A percentile compares a stretch with the other conserved stretches of the same genome.
These are phyloP conservation scores for Cataglyphis albicans DNA, from an alignment of 2,888 invertebrate species.

Conservation along the genomic window DNA sequence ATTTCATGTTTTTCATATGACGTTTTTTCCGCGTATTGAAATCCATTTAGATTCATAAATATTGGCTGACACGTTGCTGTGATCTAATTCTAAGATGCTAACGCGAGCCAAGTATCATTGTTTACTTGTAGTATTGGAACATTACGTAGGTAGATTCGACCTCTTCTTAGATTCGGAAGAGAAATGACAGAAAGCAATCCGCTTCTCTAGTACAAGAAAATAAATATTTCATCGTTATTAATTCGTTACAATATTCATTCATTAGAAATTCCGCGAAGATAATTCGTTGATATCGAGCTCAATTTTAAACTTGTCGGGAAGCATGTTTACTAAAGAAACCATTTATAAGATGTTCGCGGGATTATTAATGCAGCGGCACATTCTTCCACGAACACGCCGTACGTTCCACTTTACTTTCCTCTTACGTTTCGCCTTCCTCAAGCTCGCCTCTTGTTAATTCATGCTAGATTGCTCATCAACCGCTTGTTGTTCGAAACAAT, in stretches of 20 bases:
- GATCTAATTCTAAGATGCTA: background rate
- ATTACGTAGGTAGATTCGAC: background rate
- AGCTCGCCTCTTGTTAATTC: conserved; percentile 16
- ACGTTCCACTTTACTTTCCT: conserved; percentile 30
- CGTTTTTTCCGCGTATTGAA: background rate
- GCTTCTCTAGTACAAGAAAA: background rate
- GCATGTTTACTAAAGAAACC: background rate
- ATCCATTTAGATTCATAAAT: background rate
- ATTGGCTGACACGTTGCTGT: background rate
- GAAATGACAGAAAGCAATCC: background rate
- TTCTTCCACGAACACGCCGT: conserved; percentile 28
- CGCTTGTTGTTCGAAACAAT: background rate
- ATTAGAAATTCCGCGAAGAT: background rate
- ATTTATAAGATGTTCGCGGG: background rate
- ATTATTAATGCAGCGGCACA: conserved; percentile 6
- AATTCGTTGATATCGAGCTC: background rate
- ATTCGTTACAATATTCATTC: background rate
- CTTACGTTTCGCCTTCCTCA: conserved; percentile 25
- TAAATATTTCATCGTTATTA: background rate
- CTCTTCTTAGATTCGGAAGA: background rate
- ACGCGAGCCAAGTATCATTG: background rate
- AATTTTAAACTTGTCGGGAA: background rate
- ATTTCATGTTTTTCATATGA: background rate
- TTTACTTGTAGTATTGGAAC: background rate
- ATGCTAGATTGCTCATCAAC: background rate